Evolutionary conservation across 1,140 invertebrate species (phyloP).

Genomic region (Listronotus oregonensis): DNA sequence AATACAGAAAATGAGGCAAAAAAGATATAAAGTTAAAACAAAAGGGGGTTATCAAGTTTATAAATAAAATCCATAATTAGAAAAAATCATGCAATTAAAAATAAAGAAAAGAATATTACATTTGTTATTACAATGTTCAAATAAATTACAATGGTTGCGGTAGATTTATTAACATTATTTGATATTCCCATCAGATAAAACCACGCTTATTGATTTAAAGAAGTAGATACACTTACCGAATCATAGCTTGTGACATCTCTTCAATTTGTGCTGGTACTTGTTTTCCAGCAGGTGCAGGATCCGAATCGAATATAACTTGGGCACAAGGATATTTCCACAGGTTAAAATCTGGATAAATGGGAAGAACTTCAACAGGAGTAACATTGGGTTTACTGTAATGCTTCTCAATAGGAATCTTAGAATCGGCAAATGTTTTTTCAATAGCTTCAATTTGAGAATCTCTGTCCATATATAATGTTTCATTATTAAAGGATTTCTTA

Average conservation of each 20-base stretch:
- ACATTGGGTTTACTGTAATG: slow-evolving; percentile 97
- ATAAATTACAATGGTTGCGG: no score
- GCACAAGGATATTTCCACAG: slow-evolving; percentile 98
- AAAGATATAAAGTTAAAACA: no score
- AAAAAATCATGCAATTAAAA: no score
- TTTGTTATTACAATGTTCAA: no score
- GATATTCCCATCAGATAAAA: no score
- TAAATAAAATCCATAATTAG: no score
- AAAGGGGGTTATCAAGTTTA: no score
- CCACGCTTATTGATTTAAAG: no score
- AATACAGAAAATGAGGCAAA: no score
- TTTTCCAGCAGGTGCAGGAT: slow-evolving; percentile 85
- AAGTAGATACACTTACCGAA: slow-evolving; percentile 65
- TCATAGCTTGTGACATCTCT: slow-evolving; percentile 99
- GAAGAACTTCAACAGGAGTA: slow-evolving; percentile 84
- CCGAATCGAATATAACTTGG: slow-evolving; percentile 98
- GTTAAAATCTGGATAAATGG: slow-evolving; percentile 94
- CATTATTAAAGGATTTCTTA: slow-evolving; percentile 93
- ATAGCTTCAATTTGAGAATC: slow-evolving; percentile 98
- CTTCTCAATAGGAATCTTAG: slow-evolving; percentile 82
- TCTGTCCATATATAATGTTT: slow-evolving; percentile 94
- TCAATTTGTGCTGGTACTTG: slow-evolving; percentile 86
- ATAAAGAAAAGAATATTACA: no score
- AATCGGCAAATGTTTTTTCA: slow-evolving; percentile 96
- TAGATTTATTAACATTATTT: no score